These are phyloP conservation scores for Numida meleagris DNA, from an alignment of 2,113 vertebrate genomes.

Conservation along the genomic window DNA sequence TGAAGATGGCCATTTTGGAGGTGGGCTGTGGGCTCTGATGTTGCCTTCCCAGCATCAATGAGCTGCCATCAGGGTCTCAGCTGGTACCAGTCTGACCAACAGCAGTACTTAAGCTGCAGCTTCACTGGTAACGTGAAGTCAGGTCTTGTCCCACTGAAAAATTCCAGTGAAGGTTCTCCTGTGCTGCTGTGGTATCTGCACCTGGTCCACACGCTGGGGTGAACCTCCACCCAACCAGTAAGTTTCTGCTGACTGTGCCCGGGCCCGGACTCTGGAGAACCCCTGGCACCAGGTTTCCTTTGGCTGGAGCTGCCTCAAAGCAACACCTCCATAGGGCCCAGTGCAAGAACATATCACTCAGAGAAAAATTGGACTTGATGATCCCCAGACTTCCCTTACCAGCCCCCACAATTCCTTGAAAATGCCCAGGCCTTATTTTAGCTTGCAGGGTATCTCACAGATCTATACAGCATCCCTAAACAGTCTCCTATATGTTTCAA, in stretches of 20 bases:
- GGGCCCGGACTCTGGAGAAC: not conserved
- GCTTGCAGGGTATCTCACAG: not conserved
- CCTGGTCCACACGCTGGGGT: fast-evolving
- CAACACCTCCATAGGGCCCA: not conserved
- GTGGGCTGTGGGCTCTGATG: not conserved
- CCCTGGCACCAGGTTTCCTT: not conserved
- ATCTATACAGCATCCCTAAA: not conserved
- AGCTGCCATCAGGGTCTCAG: not conserved
- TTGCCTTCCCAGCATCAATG: not conserved
- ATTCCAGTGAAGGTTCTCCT: not conserved
- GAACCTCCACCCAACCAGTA: not conserved
- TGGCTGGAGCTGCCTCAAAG: not conserved
- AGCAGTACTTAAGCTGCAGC: not conserved
- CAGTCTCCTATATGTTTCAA: not conserved
- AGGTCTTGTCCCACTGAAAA: no score
- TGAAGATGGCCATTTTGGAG: not conserved
- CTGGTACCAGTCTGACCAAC: not conserved
- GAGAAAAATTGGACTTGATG: no score
- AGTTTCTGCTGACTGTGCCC: fast-evolving
- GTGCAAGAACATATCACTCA: not conserved
- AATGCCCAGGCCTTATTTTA: not conserved
- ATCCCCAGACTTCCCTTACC: no score
- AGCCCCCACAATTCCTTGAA: not conserved
- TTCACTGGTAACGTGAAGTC: fast-evolving
- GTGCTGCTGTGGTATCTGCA: not conserved